These are phyloP conservation scores for Porites lutea DNA, from an alignment of 64 coral and sea anemone genomes.

Conservation along the genomic window DNA sequence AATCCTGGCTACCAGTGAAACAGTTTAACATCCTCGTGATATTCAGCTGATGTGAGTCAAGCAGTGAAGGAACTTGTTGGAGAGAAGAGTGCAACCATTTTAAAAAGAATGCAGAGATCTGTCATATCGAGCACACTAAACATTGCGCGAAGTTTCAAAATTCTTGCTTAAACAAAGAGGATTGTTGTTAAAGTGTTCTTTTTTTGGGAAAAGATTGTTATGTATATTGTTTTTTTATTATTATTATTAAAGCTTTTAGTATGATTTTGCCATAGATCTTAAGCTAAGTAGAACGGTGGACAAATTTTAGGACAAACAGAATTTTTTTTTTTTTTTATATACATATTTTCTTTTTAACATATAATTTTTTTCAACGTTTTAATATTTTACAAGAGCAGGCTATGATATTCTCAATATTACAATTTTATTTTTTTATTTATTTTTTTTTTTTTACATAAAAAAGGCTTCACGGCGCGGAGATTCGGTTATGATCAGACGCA, in stretches of 20 bases:
- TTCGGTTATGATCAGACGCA: not conserved
- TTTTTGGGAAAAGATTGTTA: constrained; percentile 5
- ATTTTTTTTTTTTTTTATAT: not conserved
- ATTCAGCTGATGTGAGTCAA: constrained; percentile 24
- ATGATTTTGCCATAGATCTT: no score
- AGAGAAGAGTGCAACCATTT: not conserved
- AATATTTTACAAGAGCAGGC: not conserved
- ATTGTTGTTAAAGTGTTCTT: not conserved
- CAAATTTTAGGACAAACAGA: constrained; percentile 19
- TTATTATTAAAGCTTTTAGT: not conserved
- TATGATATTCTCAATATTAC: not conserved
- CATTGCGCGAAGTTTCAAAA: no score
- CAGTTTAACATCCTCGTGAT: not conserved
- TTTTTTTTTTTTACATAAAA: not conserved
- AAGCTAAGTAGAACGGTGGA: not conserved
- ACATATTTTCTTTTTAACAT: not conserved
- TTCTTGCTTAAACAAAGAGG: no score
- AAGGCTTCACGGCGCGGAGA: constrained; percentile 5
- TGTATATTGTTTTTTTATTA: constrained; percentile 14
- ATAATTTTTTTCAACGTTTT: not conserved
- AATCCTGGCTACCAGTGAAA: no score
- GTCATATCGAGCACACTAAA: no score
- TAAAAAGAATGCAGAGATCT: not conserved
- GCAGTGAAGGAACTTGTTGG: constrained; percentile 5
- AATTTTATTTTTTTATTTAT: not conserved